A percentile compares a stretch with the other conserved stretches of the same genome.
These are phyloP conservation scores for Drosophila siamana DNA, from an alignment of 2,888 invertebrate species.

Conservation along the genomic window DNA sequence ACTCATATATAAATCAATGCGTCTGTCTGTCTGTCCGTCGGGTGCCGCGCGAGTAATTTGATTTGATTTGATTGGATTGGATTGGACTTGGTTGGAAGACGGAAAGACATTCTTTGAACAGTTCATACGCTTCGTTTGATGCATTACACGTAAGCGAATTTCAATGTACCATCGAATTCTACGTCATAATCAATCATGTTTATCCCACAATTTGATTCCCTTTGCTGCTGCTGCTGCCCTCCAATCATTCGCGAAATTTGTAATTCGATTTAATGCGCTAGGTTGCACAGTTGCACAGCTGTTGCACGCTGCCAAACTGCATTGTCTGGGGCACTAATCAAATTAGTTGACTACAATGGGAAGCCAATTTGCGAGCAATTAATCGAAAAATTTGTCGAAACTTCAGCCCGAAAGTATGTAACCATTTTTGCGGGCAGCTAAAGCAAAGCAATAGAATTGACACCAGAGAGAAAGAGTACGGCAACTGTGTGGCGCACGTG, in stretches of 20 bases:
- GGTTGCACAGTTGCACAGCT: constrained; percentile 31
- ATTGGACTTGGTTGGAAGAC: constrained; percentile 7
- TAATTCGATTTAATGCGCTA: constrained; percentile 32
- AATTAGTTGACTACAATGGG: constrained; percentile 45
- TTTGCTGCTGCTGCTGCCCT: not conserved
- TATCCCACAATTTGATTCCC: constrained; percentile 4
- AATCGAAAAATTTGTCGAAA: constrained; percentile 48
- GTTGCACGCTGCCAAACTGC: not conserved
- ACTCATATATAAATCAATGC: constrained; percentile 25
- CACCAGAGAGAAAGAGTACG: constrained; percentile 11
- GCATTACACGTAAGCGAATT: constrained; percentile 49
- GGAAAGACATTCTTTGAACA: constrained; percentile 15
- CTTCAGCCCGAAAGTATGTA: constrained; percentile 19
- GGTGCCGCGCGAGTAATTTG: constrained; percentile 14
- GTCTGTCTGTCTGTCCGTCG: constrained; percentile 8
- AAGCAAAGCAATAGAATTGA: not conserved
- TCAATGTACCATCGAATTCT: constrained; percentile 38
- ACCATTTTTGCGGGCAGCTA: not conserved
- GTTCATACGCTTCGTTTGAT: constrained; percentile 23
- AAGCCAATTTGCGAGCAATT: constrained; percentile 56
- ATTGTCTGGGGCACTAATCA: constrained; percentile 43
- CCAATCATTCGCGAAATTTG: constrained; percentile 12
- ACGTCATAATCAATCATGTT: constrained; percentile 32
- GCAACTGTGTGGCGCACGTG: constrained; percentile 5
- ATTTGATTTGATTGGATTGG: constrained; percentile 8